These are phyloP conservation scores for Malacosoma neustria DNA, from an alignment of 2,888 invertebrate genomes.

Conservation along the genomic window DNA sequence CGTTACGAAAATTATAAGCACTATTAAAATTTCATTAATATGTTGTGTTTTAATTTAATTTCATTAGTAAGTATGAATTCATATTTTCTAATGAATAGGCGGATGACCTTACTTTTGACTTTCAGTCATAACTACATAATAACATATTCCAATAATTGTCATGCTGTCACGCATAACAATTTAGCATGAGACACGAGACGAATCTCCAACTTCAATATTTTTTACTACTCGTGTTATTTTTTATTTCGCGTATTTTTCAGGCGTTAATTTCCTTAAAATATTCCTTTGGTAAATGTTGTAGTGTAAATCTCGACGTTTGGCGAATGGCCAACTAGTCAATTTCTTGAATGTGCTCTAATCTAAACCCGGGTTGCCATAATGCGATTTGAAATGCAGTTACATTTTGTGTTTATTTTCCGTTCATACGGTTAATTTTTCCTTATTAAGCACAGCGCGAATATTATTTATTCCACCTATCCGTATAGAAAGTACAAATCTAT, in stretches of 20 bases:
- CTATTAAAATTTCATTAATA: too few relatives aligned
- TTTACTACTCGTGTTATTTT: conserved; percentile 34
- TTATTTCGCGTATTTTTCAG: conserved; percentile 31
- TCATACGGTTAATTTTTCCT: too few relatives aligned
- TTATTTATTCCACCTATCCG: too few relatives aligned
- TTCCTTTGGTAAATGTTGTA: conserved; percentile 34
- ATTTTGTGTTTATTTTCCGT: too few relatives aligned
- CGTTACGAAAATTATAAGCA: too few relatives aligned
- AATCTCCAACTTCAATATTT: conserved; percentile 48
- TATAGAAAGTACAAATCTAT: too few relatives aligned
- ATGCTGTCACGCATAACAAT: conserved; percentile 54
- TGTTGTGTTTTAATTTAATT: too few relatives aligned
- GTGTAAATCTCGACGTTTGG: conserved; percentile 41
- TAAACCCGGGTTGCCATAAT: background rate
- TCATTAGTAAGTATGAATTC: too few relatives aligned
- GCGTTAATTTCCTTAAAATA: conserved; percentile 30
- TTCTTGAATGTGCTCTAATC: conserved; percentile 41
- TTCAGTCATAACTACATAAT: conserved; percentile 35
- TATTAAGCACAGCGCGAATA: too few relatives aligned
- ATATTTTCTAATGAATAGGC: too few relatives aligned
- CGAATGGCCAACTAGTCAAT: conserved; percentile 55
- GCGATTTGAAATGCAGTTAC: too few relatives aligned
- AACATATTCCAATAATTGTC: conserved; percentile 45
- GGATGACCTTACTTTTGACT: conserved; percentile 29
- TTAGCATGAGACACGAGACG: conserved; percentile 49